Evolutionary conservation across 2,797 vertebrate genomes (phyloP), one percentile per base, ranked within the genome.

Genomic region (Dipus sagitta): DNA sequence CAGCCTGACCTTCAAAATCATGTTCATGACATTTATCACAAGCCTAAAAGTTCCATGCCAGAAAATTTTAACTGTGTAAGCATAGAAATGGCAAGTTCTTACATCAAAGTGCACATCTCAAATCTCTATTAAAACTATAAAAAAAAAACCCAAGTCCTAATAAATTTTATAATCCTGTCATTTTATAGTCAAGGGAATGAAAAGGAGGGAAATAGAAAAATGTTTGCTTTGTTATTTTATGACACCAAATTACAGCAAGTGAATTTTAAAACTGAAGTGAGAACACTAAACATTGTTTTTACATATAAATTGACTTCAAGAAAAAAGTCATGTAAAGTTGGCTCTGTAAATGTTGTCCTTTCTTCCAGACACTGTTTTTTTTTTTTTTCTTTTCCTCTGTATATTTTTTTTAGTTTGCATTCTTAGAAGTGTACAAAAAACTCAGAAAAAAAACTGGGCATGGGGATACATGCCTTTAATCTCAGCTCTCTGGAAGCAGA

Each of bases 1-100:
- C 23, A 96, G 52, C 77, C 80, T 95, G 52, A 42, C 70, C 91
- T 97, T 97, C 96, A 88, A 94, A 91, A 71, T 96, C 94, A 90
- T 88, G 67, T 62, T 58, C 2, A 62, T 96, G 96, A 42, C 74
- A 94, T 95, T 97, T 92, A 95, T 95, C 79, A 94, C 90, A 92
- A 81, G 21, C 72, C 88, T 87, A 86, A 95, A 72, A 92, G 84
- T 78, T 82, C 68, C 38, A 94, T 42, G 2, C 83, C 67, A 92
- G 62, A 93, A 93, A 96, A 87, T 70, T 70, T 89, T 86, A 88
- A 96, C 80, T 54, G 20, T 92, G 67, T 94, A 82, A 92, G 47
- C 86, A 88, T 58, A 94, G 77, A 92, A 87, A 92, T 52, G 90
- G 65, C 34, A 92, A 78, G 71, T n/a, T 92, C n/a, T 88, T 95